Evolutionary conservation across 2,888 invertebrate species (phyloP).

Genomic region (Synanthedon vespiformis): DNA sequence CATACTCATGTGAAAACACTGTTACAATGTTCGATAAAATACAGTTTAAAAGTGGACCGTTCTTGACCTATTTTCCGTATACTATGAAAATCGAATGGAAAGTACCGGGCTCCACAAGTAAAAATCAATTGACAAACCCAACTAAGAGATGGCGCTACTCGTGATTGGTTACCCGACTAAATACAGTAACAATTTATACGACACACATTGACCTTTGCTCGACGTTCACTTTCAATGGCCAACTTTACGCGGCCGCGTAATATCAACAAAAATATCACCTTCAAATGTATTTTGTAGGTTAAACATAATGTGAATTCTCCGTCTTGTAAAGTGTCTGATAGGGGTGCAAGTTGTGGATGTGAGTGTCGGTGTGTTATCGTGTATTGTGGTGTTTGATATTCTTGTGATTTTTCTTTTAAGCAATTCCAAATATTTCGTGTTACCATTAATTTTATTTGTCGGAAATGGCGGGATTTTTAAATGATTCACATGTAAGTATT

Average conservation of each 20-base stretch:
- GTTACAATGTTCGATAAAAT: too few relatives aligned
- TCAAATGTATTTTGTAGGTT: conserved; percentile 70
- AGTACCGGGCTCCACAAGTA: neutral
- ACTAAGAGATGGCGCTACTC: conserved; percentile 43
- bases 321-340: conserved; percentile 41
- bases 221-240: conserved; percentile 2
- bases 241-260: conserved; percentile 31
- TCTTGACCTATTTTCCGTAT: too few relatives aligned
- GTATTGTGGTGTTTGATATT: neutral
- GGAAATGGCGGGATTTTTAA: conserved; percentile 43
- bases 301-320: conserved; percentile 62
- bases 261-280: conserved; percentile 71
- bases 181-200: conserved; percentile 19
- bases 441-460: conserved; percentile 3
- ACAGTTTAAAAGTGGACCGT: too few relatives aligned
- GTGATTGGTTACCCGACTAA: conserved; percentile 34
- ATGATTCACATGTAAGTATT: conserved; percentile 14
- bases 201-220: conserved; percentile 17
- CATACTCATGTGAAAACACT: too few relatives aligned
- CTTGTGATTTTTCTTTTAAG: neutral
- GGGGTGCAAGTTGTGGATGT: neutral
- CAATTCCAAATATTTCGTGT: neutral
- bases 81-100: too few relatives aligned
- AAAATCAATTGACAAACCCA: neutral
- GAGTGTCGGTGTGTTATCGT: conserved; percentile 2